phyloP scores from a whole-genome alignment of 2,888 invertebrate genomes.

The Harpagoxenus sublaevis region DNA sequence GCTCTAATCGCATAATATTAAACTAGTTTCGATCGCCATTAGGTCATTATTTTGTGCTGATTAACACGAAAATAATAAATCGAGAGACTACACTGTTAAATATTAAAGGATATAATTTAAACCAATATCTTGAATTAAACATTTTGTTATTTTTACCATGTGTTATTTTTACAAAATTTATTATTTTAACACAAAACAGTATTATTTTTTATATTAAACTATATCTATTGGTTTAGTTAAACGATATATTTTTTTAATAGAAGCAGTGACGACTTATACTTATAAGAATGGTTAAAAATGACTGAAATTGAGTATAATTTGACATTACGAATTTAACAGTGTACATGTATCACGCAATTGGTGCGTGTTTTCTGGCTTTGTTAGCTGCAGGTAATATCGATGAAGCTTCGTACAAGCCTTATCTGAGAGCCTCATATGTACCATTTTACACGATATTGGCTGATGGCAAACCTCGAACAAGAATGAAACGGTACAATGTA shows the following conservation, averaged over 20 bases:
- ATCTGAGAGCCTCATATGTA: background rate
- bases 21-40: slow-evolving; percentile 17
- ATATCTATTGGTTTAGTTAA: too few species aligned
- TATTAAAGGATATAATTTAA: too few species aligned
- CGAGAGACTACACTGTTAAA: background rate
- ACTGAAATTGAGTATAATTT: too few species aligned
- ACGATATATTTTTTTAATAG: too few species aligned
- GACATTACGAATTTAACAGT: too few species aligned
- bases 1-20: slow-evolving; percentile 7
- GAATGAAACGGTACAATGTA: slow-evolving; percentile 7
- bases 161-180: too few species aligned
- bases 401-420: background rate
- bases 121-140: too few species aligned
- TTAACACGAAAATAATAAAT: slow-evolving; percentile 17
- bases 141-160: too few species aligned
- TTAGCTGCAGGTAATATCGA: background rate
- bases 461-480: background rate
- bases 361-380: background rate
- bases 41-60: slow-evolving; percentile 49
- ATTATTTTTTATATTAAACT: too few species aligned
- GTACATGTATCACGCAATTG: background rate
- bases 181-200: too few species aligned
- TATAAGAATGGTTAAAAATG: too few species aligned
- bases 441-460: background rate
- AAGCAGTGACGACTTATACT: too few species aligned